These are phyloP conservation scores for Tiliacea citrago DNA, from an alignment of 2,888 invertebrate species.

Conservation along the genomic window DNA sequence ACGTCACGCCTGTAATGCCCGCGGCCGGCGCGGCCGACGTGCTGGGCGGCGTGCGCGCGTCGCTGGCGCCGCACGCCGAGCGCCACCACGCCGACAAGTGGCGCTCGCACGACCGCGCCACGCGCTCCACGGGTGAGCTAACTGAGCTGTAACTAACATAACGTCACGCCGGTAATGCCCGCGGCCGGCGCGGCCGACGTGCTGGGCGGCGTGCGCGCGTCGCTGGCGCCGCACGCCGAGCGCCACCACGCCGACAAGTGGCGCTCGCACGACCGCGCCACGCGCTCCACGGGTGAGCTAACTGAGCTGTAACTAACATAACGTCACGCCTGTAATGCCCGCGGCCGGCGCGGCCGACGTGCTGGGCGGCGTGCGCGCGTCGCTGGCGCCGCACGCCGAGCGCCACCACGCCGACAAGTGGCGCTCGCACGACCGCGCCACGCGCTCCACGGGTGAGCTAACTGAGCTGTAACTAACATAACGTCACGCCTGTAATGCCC, in stretches of 20 bases:
- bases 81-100: constrained; percentile 85
- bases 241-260: constrained; percentile 85
- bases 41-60: constrained; percentile 97
- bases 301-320: neutral
- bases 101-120: constrained; percentile 67
- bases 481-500: constrained; percentile 70
- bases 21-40: constrained; percentile 98
- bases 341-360: constrained; percentile 98
- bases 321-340: constrained; percentile 70
- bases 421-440: constrained; percentile 67
- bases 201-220: constrained; percentile 97
- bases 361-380: constrained; percentile 97
- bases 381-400: constrained; percentile 92
- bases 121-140: constrained; percentile 48
- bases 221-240: constrained; percentile 92
- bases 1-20: constrained; percentile 70
- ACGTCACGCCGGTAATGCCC: constrained; percentile 70
- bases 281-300: constrained; percentile 48
- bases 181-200: constrained; percentile 98
- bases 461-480: neutral
- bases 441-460: constrained; percentile 48
- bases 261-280: constrained; percentile 67
- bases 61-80: constrained; percentile 92
- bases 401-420: constrained; percentile 85
- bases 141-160: neutral